Percentiles rank a stretch among this genome's conserved stretches.
Conservation (phyloP, 2,888 invertebrate species). For the Macrophya alboannulata region DNA sequence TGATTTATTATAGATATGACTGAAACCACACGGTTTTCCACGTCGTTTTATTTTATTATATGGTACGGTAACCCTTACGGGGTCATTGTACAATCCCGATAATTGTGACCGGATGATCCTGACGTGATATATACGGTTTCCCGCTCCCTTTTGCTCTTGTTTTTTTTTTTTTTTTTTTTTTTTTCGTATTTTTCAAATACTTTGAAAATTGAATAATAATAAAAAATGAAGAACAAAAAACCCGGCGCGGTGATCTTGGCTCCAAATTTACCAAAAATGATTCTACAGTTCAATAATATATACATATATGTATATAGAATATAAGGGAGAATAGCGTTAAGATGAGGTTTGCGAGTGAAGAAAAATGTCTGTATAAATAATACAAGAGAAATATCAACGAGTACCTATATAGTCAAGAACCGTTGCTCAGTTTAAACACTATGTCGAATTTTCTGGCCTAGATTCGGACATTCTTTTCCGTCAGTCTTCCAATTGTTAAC, state of each 20-base stretch:
- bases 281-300: no score
- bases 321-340: no score
- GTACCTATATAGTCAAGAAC: neutral
- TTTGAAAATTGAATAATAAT: no score
- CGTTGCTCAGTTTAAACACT: constrained; percentile 40
- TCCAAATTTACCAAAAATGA: no score
- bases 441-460: constrained; percentile 57
- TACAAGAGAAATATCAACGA: neutral
- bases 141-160: no score
- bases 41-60: neutral
- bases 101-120: neutral
- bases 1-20: neutral
- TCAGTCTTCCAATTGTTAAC: neutral
- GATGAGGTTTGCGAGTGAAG: no score
- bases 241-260: no score
- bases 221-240: no score
- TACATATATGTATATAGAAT: no score
- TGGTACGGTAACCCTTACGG: neutral
- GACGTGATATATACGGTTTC: neutral
- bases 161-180: no score
- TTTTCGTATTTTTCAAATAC: no score
- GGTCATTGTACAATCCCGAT: neutral
- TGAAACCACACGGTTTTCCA: neutral
- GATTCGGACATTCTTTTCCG: constrained; percentile 22
- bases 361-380: neutral